Conservation (phyloP, 2,888 invertebrate genomes). For the Acholoe squamosa region DNA sequence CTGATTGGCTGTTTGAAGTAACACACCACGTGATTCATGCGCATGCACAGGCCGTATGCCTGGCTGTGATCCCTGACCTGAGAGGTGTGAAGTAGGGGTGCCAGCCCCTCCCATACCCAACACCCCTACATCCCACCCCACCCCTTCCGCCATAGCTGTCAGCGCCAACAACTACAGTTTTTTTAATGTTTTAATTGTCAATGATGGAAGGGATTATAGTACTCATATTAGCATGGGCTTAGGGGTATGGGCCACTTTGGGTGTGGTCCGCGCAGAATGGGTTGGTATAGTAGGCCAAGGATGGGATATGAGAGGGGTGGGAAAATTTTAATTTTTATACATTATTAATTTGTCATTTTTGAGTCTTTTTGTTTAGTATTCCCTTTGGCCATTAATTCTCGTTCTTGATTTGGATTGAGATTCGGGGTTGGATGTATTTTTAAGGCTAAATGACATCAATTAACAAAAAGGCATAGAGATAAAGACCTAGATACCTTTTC, state of each 20-base stretch:
- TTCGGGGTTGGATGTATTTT: too few species aligned
- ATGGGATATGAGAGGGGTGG: not conserved
- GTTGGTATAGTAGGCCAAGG: not conserved
- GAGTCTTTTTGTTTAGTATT: too few species aligned
- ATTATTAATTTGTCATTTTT: too few species aligned
- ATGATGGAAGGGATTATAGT: constrained; percentile 45
- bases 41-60: constrained; percentile 36
- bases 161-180: constrained; percentile 28
- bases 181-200: constrained; percentile 57
- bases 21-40: constrained; percentile 29
- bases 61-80: constrained; percentile 1
- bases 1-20: constrained; percentile 56
- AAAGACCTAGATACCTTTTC: too few species aligned
- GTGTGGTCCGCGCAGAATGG: not conserved
- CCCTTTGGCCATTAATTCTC: too few species aligned
- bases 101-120: not conserved
- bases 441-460: too few species aligned
- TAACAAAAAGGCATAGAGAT: too few species aligned
- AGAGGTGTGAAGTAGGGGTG: constrained; percentile 36
- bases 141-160: too few species aligned
- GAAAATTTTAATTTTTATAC: too few species aligned
- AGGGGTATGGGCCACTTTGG: not conserved
- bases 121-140: too few species aligned
- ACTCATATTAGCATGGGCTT: not conserved
- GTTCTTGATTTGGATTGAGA: too few species aligned